These are phyloP conservation scores for Fragum fragum DNA, from an alignment of 2,888 invertebrate genomes.

Conservation along the genomic window DNA sequence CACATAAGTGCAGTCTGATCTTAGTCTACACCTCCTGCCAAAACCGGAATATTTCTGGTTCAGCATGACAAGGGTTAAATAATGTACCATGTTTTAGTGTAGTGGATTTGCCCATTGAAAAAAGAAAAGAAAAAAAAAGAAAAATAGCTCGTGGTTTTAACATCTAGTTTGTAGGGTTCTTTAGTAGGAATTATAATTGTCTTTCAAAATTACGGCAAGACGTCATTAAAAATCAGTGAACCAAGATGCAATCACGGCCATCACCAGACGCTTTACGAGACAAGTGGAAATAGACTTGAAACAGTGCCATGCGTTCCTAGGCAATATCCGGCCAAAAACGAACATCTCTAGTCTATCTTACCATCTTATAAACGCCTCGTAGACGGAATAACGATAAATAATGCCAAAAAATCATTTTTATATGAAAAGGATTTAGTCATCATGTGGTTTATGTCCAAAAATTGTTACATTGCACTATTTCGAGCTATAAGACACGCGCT, in stretches of 20 bases:
- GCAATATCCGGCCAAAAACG: constrained; percentile 20
- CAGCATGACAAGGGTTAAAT: too few species aligned
- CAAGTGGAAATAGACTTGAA: constrained; percentile 24
- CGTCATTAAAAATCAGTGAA: constrained; percentile 18
- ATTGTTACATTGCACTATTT: too few species aligned
- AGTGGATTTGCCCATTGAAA: too few species aligned
- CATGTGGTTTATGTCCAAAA: background rate
- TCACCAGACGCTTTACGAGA: constrained; percentile 25
- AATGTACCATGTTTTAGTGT: too few species aligned
- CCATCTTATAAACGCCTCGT: constrained; percentile 15
- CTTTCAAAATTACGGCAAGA: background rate
- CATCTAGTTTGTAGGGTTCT: too few species aligned
- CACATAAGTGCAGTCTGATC: too few species aligned
- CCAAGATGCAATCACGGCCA: constrained; percentile 10
- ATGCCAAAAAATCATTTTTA: constrained; percentile 2
- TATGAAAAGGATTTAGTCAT: constrained; percentile 14
- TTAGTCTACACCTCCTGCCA: too few species aligned
- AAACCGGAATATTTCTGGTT: too few species aligned
- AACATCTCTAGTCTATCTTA: background rate
- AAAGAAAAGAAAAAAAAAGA: too few species aligned
- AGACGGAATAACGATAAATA: constrained; percentile 21
- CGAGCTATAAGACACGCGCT: too few species aligned
- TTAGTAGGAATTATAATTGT: background rate
- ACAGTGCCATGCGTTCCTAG: constrained; percentile 9
- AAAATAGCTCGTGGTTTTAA: too few species aligned